A percentile compares a stretch with the other conserved stretches of the same genome.
Evolutionary conservation across 2,888 invertebrate species (phyloP).

Genomic region (Hirtodrosophila alboralis): DNA sequence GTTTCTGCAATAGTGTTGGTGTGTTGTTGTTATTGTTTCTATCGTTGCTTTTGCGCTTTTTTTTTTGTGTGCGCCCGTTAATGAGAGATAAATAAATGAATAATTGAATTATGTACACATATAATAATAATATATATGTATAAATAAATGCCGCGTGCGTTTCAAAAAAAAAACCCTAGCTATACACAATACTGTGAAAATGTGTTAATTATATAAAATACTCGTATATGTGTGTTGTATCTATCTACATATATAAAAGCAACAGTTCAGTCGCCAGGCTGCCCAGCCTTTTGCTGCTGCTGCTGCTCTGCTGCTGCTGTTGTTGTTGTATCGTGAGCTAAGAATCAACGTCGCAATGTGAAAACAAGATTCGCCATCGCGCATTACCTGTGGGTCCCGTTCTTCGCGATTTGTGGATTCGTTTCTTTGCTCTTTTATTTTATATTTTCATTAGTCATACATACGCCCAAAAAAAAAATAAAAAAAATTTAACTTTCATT

Average conservation of each 20-base stretch:
- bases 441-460: constrained; percentile 61
- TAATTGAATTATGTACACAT: constrained; percentile 73
- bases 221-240: constrained; percentile 3
- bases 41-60: constrained; percentile 43
- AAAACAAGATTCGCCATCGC: constrained; percentile 63
- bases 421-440: constrained; percentile 33
- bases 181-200: constrained; percentile 51
- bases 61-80: constrained; percentile 63
- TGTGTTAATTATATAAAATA: constrained; percentile 73
- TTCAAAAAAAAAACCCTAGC: constrained; percentile 29
- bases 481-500: constrained; percentile 5
- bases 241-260: constrained; percentile 39
- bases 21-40: constrained; percentile 51
- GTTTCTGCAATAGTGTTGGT: constrained; percentile 72
- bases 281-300: constrained; percentile 26
- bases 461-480: neutral
- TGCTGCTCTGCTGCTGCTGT: constrained; percentile 22
- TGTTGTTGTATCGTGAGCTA: constrained; percentile 40
- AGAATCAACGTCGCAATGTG: constrained; percentile 64
- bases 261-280: constrained; percentile 49
- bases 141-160: constrained; percentile 46
- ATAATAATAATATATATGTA: constrained; percentile 2
- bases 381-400: constrained; percentile 28
- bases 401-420: constrained; percentile 18
- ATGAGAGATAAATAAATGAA: constrained; percentile 78